Conservation (phyloP, 2,888 invertebrate genomes). For the Caradrina clavipalpis region DNA sequence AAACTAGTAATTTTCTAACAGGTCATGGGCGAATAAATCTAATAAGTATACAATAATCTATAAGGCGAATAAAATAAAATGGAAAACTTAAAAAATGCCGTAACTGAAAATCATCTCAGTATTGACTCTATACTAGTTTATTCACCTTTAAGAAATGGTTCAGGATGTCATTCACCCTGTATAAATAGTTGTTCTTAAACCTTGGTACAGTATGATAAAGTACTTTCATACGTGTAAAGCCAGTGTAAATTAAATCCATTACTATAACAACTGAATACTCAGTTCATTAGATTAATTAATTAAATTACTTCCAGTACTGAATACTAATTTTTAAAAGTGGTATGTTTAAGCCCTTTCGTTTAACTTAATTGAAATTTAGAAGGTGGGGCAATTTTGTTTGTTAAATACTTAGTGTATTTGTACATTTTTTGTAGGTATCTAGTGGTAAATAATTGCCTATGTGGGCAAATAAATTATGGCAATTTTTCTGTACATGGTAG, state of each 20-base stretch:
- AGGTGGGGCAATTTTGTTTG: slow-evolving; percentile 31
- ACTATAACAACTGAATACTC: slow-evolving; percentile 33
- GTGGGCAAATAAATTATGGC: neutral
- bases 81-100: too few relatives aligned
- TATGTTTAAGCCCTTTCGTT: slow-evolving; percentile 39
- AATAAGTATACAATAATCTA: too few relatives aligned
- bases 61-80: too few relatives aligned
- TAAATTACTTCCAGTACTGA: slow-evolving; percentile 40
- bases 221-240: slow-evolving; percentile 6
- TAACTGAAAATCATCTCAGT: too few relatives aligned
- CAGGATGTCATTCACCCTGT: too few relatives aligned
- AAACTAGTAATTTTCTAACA: too few relatives aligned
- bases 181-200: neutral
- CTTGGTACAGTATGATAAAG: slow-evolving; percentile 1
- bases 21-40: too few relatives aligned
- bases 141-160: too few relatives aligned
- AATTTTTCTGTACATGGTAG: neutral
- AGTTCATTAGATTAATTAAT: slow-evolving; percentile 37
- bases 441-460: neutral
- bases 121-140: too few relatives aligned
- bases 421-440: neutral
- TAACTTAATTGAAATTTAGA: slow-evolving; percentile 45
- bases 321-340: slow-evolving; percentile 54
- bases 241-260: slow-evolving; percentile 35
- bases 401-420: neutral